Conservation (phyloP, 1,140 invertebrate species). For the Drosophila bocki region DNA sequence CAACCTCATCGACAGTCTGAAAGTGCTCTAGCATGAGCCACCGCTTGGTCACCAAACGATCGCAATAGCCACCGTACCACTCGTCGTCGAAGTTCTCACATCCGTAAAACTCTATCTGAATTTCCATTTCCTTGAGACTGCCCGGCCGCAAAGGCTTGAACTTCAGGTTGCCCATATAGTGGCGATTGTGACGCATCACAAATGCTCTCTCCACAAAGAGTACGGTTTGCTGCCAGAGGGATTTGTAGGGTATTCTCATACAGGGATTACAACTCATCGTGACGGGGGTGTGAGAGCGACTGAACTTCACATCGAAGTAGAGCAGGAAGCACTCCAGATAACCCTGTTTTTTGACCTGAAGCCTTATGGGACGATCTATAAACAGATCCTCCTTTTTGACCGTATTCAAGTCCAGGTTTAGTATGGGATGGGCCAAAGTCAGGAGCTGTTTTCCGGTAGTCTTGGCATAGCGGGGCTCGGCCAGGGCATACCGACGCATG, state of each 20-base stretch:
- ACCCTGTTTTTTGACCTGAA: constrained; percentile 39
- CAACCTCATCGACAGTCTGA: constrained; percentile 47
- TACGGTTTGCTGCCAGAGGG: constrained; percentile 63
- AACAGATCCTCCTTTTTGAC: constrained; percentile 21
- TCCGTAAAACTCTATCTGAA: constrained; percentile 38
- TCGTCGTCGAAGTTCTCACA: not conserved
- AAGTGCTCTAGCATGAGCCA: constrained; percentile 52
- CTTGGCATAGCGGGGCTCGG: constrained; percentile 89
- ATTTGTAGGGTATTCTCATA: constrained; percentile 19
- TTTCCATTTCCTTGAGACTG: constrained; percentile 39
- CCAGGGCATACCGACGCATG: constrained; percentile 50
- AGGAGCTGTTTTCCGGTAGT: constrained; percentile 95
- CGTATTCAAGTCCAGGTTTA: constrained; percentile 47
- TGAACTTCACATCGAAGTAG: constrained; percentile 73
- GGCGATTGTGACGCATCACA: constrained; percentile 25
- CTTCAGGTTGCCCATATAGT: constrained; percentile 38
- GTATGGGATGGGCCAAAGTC: constrained; percentile 59
- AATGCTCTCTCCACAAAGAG: constrained; percentile 67
- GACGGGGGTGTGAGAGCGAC: constrained; percentile 42
- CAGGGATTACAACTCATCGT: constrained; percentile 57
- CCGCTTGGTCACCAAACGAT: constrained; percentile 36
- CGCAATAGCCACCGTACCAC: not conserved
- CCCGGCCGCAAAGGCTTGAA: constrained; percentile 19
- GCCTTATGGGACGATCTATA: constrained; percentile 19
- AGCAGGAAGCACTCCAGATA: constrained; percentile 60